These are phyloP conservation scores for Urosaurus nigricauda DNA, from an alignment of 2,797 vertebrate genomes.

Conservation along the genomic window DNA sequence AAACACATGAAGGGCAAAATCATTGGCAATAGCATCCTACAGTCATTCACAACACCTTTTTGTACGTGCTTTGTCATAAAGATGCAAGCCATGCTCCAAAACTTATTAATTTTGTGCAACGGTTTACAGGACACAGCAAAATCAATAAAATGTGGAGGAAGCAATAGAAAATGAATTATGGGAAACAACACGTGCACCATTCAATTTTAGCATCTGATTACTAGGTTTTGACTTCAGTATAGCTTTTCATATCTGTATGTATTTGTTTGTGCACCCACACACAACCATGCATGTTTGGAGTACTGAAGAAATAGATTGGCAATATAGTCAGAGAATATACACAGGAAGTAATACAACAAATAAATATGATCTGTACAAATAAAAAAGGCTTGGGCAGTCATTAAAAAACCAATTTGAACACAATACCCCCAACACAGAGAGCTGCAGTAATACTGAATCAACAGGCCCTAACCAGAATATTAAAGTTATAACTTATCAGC, in stretches of 20 bases:
- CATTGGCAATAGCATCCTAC: rapidly evolving
- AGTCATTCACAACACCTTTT: conserved; percentile 57
- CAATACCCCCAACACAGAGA: not conserved
- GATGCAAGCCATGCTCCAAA: conserved; percentile 50
- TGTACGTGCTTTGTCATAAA: conserved; percentile 57
- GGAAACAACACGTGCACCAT: not conserved
- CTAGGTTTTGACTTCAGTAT: not conserved
- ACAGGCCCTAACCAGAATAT: conserved; percentile 21
- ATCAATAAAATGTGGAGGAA: conserved; percentile 21
- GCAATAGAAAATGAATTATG: conserved; percentile 23
- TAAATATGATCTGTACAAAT: not conserved
- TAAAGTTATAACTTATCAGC: conserved; percentile 34
- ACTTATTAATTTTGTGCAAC: conserved; percentile 63
- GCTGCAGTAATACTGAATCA: conserved; percentile 24
- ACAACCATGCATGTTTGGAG: not conserved
- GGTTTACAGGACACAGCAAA: conserved; percentile 64
- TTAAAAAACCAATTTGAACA: not conserved
- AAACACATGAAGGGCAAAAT: too few relatives aligned
- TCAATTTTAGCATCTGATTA: not conserved
- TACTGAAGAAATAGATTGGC: not conserved
- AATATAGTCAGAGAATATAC: not conserved
- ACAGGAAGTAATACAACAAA: conserved; percentile 18
- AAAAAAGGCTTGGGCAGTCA: conserved; percentile 11
- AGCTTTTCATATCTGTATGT: not conserved
- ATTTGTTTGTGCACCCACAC: not conserved